Conservation (phyloP, 35 echinoderm and acorn worm genomes). For the Heliocidaris tuberculata region DNA sequence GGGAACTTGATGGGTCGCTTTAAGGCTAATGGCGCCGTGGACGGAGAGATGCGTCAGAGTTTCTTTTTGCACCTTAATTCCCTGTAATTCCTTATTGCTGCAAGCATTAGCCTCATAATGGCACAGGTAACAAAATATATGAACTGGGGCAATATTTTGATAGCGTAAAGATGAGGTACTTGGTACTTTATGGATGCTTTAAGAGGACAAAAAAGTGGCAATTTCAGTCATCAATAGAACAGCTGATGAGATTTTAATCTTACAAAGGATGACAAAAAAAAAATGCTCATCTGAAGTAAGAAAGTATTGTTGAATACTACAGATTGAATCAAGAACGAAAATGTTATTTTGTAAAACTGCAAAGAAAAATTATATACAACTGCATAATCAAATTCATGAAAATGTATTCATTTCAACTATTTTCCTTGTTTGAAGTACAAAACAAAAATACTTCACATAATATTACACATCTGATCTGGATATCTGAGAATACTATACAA, state of each 20-base stretch:
- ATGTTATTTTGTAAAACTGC: not conserved
- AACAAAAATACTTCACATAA: no score
- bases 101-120: conserved; percentile 36
- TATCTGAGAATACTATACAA: no score
- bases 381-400: no score
- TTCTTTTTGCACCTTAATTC: conserved; percentile 17
- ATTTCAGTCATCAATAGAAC: not conserved
- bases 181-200: conserved; percentile 7
- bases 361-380: not conserved
- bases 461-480: no score
- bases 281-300: not conserved
- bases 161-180: conserved; percentile 30
- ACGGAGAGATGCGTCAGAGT: conserved; percentile 1
- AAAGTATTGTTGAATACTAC: not conserved
- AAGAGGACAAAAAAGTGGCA: not conserved
- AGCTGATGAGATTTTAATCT: not conserved
- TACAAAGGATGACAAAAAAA: not conserved
- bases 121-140: conserved; percentile 39
- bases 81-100: conserved; percentile 28
- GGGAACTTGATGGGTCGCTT: conserved; percentile 30
- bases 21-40: conserved; percentile 38
- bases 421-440: not conserved
- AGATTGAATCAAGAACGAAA: not conserved
- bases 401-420: not conserved
- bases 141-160: conserved; percentile 37